phyloP scores from a whole-genome alignment of 2,888 invertebrate species.

The Cheiracanthium punctorium region DNA sequence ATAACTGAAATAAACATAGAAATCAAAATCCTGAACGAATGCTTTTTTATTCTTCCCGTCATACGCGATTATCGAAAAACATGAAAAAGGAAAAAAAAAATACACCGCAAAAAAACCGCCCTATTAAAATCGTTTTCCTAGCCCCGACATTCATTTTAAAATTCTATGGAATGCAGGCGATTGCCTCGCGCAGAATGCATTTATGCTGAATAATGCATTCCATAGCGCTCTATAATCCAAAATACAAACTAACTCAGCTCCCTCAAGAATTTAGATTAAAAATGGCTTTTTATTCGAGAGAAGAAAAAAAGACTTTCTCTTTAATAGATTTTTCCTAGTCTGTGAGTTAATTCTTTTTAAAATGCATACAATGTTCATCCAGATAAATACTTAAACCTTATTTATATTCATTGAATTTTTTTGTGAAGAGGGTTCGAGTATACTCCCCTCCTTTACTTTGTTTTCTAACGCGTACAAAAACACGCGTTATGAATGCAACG shows the following conservation, averaged over 20 bases:
- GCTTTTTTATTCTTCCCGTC: too few relatives aligned
- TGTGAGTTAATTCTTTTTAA: slow-evolving; percentile 49
- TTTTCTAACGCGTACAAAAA: too few relatives aligned
- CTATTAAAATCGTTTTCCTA: too few relatives aligned
- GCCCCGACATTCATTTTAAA: neutral
- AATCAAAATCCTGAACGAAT: too few relatives aligned
- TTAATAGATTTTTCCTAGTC: neutral
- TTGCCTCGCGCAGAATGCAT: neutral
- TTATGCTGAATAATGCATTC: slow-evolving; percentile 14
- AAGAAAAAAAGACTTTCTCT: neutral
- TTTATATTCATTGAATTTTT: neutral
- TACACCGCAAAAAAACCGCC: too few relatives aligned
- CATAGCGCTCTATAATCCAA: neutral
- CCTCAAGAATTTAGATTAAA: slow-evolving; percentile 5
- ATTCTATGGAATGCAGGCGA: neutral
- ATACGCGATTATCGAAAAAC: too few relatives aligned
- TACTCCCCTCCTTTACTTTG: too few relatives aligned
- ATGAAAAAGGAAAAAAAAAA: too few relatives aligned
- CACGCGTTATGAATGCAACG: too few relatives aligned
- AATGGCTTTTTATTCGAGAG: neutral
- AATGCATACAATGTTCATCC: neutral
- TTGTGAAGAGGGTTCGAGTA: too few relatives aligned
- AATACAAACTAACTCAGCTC: neutral
- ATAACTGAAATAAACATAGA: too few relatives aligned
- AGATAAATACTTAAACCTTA: neutral